Percentiles rank a stretch among this genome's conserved stretches.
Evolutionary conservation across 2,797 vertebrate species (phyloP).

Genomic region (Leontopithecus rosalia): DNA sequence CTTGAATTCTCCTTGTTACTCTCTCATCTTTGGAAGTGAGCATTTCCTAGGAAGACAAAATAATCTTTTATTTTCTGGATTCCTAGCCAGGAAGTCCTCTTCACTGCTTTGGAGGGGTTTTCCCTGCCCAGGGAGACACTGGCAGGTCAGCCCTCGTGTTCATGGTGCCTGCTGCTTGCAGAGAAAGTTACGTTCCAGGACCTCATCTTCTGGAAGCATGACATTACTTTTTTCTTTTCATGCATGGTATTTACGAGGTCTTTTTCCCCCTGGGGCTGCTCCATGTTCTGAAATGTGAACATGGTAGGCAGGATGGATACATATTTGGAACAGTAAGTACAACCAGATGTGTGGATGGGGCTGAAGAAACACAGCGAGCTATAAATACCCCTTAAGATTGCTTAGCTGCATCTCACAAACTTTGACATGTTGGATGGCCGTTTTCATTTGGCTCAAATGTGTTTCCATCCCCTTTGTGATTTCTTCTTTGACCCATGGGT

Average conservation of each 20-base stretch:
- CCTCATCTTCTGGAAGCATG: not conserved
- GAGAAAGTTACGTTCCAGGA: not conserved
- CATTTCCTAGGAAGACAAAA: not conserved
- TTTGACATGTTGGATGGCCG: not conserved
- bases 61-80: not conserved
- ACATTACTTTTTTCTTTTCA: not conserved
- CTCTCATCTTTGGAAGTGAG: not conserved
- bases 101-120: not conserved
- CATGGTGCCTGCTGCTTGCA: not conserved
- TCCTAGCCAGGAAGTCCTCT: not conserved
- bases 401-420: not conserved
- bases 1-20: not conserved
- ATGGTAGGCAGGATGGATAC: conserved; percentile 67
- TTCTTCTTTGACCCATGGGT: not conserved
- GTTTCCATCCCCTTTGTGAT: not conserved
- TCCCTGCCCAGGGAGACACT: not conserved
- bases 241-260: conserved; percentile 38
- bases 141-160: not conserved
- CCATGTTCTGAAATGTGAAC: conserved; percentile 55
- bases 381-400: not conserved
- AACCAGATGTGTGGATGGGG: conserved; percentile 81
- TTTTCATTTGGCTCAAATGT: not conserved
- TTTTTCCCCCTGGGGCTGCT: not conserved
- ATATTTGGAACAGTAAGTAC: conserved; percentile 80
- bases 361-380: conserved; percentile 72